Evolutionary conservation across 2,113 vertebrate species (phyloP).

Genomic region (Leucopsar rothschildi): DNA sequence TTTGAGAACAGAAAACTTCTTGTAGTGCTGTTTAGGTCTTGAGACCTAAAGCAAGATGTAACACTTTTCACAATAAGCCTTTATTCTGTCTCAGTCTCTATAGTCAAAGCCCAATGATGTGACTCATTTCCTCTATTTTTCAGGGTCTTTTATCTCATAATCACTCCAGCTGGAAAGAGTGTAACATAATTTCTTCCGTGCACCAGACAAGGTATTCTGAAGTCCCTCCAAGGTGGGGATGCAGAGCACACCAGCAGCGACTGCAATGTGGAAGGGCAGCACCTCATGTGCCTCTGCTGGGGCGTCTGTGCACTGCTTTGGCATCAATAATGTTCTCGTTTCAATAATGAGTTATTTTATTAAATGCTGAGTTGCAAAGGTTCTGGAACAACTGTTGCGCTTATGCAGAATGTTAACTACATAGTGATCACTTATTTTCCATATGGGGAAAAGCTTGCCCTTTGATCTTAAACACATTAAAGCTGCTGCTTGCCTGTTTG

Average conservation of each 20-base stretch:
- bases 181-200: not conserved
- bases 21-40: not conserved
- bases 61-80: not conserved
- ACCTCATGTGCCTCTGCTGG: not conserved
- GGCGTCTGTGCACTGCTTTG: not conserved
- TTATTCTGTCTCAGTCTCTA: not conserved
- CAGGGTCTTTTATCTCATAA: constrained; percentile 9
- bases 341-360: not conserved
- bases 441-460: constrained; percentile 10
- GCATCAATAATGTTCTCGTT: not conserved
- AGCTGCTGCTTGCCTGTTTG: constrained; percentile 7
- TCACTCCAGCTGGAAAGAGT: not conserved
- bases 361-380: constrained; percentile 10
- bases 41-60: not conserved
- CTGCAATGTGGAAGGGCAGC: not conserved
- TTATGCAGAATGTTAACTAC: not conserved
- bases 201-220: not conserved
- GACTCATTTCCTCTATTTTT: not conserved
- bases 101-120: not conserved
- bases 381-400: not conserved
- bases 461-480: constrained; percentile 22
- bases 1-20: not conserved
- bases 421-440: not conserved
- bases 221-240: not conserved
- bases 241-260: not conserved